Base-by-base conservation (phyloP, 2,113 vertebrate genomes). In the Hymenochirus boettgeri region DNA sequence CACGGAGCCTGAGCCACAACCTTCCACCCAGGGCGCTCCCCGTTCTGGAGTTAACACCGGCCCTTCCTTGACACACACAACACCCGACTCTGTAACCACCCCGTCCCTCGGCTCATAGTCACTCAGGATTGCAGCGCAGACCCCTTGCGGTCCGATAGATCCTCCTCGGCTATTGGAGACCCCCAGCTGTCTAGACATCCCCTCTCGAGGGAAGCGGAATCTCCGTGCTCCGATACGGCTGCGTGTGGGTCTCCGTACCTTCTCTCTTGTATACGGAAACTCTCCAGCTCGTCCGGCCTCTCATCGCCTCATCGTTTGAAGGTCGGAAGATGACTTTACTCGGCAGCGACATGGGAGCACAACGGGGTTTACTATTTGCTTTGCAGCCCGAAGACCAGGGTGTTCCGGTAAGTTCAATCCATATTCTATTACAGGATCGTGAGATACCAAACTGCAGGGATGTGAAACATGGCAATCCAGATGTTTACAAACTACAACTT, bases 291-390 rank as follows among this genome's bases (percentile, higher is more conserved):
- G 0, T 90, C 89, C 1, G 84, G 90, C 52, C 81, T 92, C 42
- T 93, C 91, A 10, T 92, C 91, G 87, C 89, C 31, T 93, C 91
- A 4, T 95, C 91, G 27, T 94, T 93, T 54, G 91, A 94, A 65
- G 91, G 67, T 93, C 91, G 1, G 92, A 94, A 73, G 91, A 95
- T 71, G 92, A 94, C 61, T 86, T 88, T 75, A 85, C 85, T n/a
- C 7, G 76, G 85, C 13, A 92, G 88, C 61, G 89, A 90, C 39
- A 79, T 83, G n/a, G 58, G 90, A 91, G 73, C 76, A 88, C 80
- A 77, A 72, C 48, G 85, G 82, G 23, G 67, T 86, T 61, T 85
- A 81, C 8, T 35, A 53, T 17, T 33, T 70, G 13, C 21, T 52
- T 61, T 76, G 78, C 39, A 82, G 86, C 47, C 82, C 86, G 0